Base-by-base conservation (phyloP, 2,888 invertebrate genomes). In the Dorcus hopei region DNA sequence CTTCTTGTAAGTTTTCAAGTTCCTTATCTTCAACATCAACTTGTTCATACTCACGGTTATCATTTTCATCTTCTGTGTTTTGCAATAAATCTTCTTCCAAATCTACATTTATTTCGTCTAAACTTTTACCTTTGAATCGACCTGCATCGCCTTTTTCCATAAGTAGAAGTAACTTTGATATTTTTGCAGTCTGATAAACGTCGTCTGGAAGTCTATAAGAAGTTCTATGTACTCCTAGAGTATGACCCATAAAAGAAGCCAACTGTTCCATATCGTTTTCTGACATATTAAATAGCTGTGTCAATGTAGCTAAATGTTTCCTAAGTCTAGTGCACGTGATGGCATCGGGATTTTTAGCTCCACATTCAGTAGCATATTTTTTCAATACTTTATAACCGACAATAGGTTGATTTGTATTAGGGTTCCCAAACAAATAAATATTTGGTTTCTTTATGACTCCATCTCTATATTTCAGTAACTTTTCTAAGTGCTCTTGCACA, bases 211-310 rank as follows among this genome's bases (percentile, higher is more conserved):
- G 5, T 43, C 52, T 4, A 19, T 52, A 52, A 4, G 50, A 52
- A 5, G n/a, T 26, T 51, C 16, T 11, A 16, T 57, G 57, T 9
- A 52, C 39, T 9, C 43, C 43, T 9, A 19, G 4, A 3, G 57
- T 57, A 33, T 57, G 57, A 4, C 57, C 52, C 57, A 52, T 57
- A 42, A 57, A 57, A 3, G 43, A 11, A 6, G 43, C 57, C 9
- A 57, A 42, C 33, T 57, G 56, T 41, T 50, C 56, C 6, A 49
- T 39, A 9, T 52, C 50, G 16, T 41, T 55, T n/a, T 38, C 38
- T n/a, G 49, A 14, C 39, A 52, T 38, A 16, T 53, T 55, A 33
- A 55, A 49, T 38, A 55, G 8, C 19, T 55, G 55, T 7, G 51
- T 11, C 16, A 53, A 5, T 3, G 54, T 53, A 9, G 54, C 54